phyloP scores from a whole-genome alignment of 2,888 invertebrate species.

The Hydriomena furcata region DNA sequence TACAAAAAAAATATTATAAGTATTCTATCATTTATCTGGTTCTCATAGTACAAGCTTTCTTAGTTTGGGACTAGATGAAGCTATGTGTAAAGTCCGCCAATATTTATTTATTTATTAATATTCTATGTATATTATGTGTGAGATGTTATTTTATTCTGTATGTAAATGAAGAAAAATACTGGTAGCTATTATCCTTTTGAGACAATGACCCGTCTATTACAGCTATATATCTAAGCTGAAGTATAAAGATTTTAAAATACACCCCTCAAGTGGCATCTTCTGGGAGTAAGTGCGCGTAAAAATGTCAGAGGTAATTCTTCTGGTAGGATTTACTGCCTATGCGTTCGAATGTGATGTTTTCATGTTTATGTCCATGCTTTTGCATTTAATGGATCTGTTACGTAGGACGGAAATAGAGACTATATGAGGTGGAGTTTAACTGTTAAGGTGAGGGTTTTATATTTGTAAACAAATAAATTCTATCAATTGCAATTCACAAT shows the following conservation, averaged over 20 bases:
- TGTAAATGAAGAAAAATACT: too few species aligned
- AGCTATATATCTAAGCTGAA: slow-evolving; percentile 11
- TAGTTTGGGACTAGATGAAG: too few species aligned
- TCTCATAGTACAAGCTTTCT: too few species aligned
- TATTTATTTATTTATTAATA: too few species aligned
- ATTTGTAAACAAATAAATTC: background rate
- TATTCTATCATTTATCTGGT: too few species aligned
- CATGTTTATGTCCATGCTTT: slow-evolving; percentile 33
- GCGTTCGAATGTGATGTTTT: slow-evolving; percentile 42
- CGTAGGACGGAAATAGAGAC: slow-evolving; percentile 24
- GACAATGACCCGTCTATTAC: slow-evolving; percentile 10
- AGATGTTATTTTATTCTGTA: too few species aligned
- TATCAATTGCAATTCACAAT: too few species aligned
- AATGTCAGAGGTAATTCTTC: slow-evolving; percentile 58
- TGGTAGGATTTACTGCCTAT: slow-evolving; percentile 51
- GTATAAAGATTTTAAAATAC: slow-evolving; percentile 50
- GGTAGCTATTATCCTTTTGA: background rate
- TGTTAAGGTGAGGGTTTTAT: slow-evolving; percentile 2
- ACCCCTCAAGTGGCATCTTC: slow-evolving; percentile 52
- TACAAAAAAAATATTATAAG: too few species aligned
- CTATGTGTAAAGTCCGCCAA: too few species aligned
- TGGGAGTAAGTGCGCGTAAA: slow-evolving; percentile 56
- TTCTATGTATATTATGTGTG: too few species aligned
- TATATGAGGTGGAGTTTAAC: slow-evolving; percentile 20
- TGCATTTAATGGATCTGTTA: slow-evolving; percentile 31